These are phyloP conservation scores for Rhinolophus sinicus DNA, from an alignment of 2,113 vertebrate species.

Conservation along the genomic window DNA sequence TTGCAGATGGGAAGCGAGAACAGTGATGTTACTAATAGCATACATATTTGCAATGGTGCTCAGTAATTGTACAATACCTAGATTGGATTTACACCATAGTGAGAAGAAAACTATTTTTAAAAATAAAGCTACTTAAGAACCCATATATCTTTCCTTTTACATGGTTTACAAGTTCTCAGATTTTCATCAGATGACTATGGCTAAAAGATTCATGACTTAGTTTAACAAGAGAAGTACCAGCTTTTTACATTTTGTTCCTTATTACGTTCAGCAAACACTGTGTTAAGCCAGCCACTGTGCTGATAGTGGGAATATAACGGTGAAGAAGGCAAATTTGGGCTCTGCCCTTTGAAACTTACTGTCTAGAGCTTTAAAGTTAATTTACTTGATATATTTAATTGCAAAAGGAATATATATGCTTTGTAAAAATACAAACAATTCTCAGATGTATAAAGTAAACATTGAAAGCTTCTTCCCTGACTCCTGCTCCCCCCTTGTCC, in stretches of 20 bases:
- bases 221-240: neutral
- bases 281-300: neutral
- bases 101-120: neutral
- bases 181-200: neutral
- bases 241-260: neutral
- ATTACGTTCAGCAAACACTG: neutral
- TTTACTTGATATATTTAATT: neutral
- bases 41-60: neutral
- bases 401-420: neutral
- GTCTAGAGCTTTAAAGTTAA: neutral
- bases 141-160: neutral
- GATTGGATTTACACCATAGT: neutral
- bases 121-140: neutral
- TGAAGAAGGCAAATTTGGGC: neutral
- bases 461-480: neutral
- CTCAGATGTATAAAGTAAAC: neutral
- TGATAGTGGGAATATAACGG: neutral
- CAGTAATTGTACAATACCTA: neutral
- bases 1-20: neutral
- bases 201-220: neutral
- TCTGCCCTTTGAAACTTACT: neutral
- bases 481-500: neutral
- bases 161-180: neutral
- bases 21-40: rapidly evolving
- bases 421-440: neutral